Evolutionary conservation across 2,888 invertebrate genomes (phyloP), one percentile per base, ranked within the genome.

Genomic region (Cataglyphis livida): DNA sequence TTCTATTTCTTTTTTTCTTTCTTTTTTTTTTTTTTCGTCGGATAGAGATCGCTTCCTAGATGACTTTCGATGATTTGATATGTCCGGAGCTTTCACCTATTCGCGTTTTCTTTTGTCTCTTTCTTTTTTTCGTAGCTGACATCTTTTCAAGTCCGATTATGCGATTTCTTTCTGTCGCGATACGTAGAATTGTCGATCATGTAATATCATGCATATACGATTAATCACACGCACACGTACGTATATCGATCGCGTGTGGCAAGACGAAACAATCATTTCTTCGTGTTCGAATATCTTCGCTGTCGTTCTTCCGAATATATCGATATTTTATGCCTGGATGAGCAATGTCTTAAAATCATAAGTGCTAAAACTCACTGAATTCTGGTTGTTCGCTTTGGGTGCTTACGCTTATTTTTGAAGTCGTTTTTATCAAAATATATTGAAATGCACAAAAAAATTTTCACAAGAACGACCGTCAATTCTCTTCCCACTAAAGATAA

Each of bases 131-230:
- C 21, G 12, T 81, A 51, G 38, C 81, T 59, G 21, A 41, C 81
- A 35, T 79, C 7, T 79, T 59, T 44, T 79, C 35, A 12, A 41
- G 28, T 41, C 28, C 28, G 32, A 59, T 76, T 32, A 61, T 75
- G 25, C 59, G 62, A 54, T 78, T 78, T 25, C 38, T 61, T 81
- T 78, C 41, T 51, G 38, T 51, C 78, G n/a, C 62, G 59, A 81
- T 62, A 62, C 38, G 38, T 76, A 78, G 51, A 5, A 48, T 79
- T 41, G 44, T 78, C 59, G 73, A 78, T 71, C 73, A 73, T 71
- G 78, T 59, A 78, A 78, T 78, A 57, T 70, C 41, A 68, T 32
- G 35, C 54, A 41, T 78, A 71, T 32, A 79, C 78, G 38, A 79
- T 70, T 73, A 71, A 57, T 71, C 59, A 71, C 59, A 61, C 44